phyloP scores from a whole-genome alignment of 1,140 invertebrate species.

The Palaemon carinicauda region DNA sequence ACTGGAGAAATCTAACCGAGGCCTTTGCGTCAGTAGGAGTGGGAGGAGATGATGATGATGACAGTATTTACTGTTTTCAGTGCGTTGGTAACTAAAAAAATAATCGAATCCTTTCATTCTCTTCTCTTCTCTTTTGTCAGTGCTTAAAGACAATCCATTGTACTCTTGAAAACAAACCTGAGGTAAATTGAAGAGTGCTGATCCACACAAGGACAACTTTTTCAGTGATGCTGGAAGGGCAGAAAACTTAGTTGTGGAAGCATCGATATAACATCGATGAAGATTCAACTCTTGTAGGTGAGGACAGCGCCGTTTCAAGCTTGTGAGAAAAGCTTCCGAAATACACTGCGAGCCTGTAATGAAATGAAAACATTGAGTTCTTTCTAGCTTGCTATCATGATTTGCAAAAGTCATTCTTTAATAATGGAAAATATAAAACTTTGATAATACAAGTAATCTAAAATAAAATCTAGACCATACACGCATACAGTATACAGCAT shows the following conservation, averaged over 20 bases:
- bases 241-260: slow-evolving; percentile 47
- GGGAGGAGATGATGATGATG: too few relatives aligned
- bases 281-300: slow-evolving; percentile 47
- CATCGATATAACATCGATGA: slow-evolving; percentile 50
- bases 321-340: slow-evolving; percentile 49
- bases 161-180: slow-evolving; percentile 30
- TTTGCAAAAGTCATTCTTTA: not conserved
- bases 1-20: too few relatives aligned
- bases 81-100: too few relatives aligned
- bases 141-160: too few relatives aligned
- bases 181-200: slow-evolving; percentile 44
- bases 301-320: slow-evolving; percentile 49
- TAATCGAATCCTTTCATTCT: too few relatives aligned
- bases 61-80: too few relatives aligned
- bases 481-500: too few relatives aligned
- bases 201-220: slow-evolving; percentile 44
- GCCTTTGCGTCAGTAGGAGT: too few relatives aligned
- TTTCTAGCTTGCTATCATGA: not conserved
- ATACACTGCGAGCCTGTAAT: slow-evolving; percentile 39
- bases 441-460: not conserved
- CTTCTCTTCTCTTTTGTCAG: too few relatives aligned
- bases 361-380: not conserved
- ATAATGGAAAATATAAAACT: not conserved
- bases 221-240: slow-evolving; percentile 44
- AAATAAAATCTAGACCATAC: not conserved